Evolutionary conservation across 1,140 invertebrate genomes (phyloP).

Genomic region (Berghia stephanieae): DNA sequence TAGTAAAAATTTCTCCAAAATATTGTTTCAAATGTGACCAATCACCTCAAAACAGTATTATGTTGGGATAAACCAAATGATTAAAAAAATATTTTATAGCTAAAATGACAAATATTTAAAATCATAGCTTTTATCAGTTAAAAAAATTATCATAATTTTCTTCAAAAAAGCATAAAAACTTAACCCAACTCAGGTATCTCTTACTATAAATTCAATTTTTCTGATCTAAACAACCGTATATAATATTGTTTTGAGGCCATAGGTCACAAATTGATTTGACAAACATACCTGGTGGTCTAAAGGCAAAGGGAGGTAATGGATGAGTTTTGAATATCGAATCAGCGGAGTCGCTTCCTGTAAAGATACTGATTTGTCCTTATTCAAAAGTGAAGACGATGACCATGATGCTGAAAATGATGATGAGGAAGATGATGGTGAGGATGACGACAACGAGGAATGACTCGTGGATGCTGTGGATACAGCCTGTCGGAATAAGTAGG

Average conservation of each 20-base stretch:
- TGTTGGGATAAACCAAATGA: too few relatives aligned
- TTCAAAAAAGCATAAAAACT: background rate
- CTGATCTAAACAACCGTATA: too few relatives aligned
- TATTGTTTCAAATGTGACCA: too few relatives aligned
- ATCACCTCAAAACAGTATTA: too few relatives aligned
- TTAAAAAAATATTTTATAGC: conserved; percentile 16
- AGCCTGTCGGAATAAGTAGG: conserved; percentile 23
- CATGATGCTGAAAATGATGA: background rate
- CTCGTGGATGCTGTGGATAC: background rate
- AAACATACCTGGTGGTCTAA: conserved; percentile 36
- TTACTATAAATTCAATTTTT: background rate
- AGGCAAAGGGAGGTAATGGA: conserved; percentile 35
- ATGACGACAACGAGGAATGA: background rate
- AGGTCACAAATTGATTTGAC: too few relatives aligned
- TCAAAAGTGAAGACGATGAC: too few relatives aligned
- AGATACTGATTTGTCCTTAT: too few relatives aligned
- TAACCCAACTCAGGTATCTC: background rate
- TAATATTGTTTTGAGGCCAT: background rate
- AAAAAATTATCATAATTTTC: background rate
- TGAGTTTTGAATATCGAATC: background rate
- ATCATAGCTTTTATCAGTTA: background rate
- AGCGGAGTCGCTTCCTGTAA: background rate
- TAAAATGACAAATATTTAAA: conserved; percentile 26
- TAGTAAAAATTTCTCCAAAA: too few relatives aligned
- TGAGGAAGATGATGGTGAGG: background rate